Evolutionary conservation across 2,888 invertebrate species (phyloP).

Genomic region (Rhimphoctona megacephalus): DNA sequence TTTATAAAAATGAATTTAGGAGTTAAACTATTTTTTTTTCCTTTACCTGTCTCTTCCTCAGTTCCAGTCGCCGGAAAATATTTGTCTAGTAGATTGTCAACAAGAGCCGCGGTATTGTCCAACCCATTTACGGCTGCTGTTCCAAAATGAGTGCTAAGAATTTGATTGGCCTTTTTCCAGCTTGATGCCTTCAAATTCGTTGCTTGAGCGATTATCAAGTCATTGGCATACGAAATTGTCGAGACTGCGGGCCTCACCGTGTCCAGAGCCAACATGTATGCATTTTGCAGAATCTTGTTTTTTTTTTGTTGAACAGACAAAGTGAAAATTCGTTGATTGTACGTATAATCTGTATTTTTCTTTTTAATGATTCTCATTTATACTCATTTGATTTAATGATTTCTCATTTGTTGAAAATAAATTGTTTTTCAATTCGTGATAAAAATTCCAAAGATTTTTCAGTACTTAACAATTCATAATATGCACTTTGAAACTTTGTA

Average conservation of each 20-base stretch:
- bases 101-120: constrained; percentile 89
- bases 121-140: constrained; percentile 89
- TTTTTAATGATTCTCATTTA: no score
- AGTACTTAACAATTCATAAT: background rate
- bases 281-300: constrained; percentile 79
- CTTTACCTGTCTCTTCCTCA: constrained; percentile 85
- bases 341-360: background rate
- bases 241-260: constrained; percentile 78
- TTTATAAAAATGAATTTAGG: background rate
- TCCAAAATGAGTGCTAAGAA: constrained; percentile 90
- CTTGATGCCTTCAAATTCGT: constrained; percentile 89
- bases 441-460: background rate
- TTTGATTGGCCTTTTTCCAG: constrained; percentile 90
- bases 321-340: background rate
- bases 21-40: background rate
- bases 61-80: constrained; percentile 88
- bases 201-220: constrained; percentile 87
- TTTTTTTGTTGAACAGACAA: background rate
- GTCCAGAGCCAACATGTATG: constrained; percentile 76
- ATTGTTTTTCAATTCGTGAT: background rate
- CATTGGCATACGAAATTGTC: constrained; percentile 86
- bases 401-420: no score
- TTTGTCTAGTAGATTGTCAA: constrained; percentile 91
- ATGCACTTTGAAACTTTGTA: no score
- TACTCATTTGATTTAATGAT: no score